Conservation (phyloP, 2,888 invertebrate species). For the Ectemnius lituratus region DNA sequence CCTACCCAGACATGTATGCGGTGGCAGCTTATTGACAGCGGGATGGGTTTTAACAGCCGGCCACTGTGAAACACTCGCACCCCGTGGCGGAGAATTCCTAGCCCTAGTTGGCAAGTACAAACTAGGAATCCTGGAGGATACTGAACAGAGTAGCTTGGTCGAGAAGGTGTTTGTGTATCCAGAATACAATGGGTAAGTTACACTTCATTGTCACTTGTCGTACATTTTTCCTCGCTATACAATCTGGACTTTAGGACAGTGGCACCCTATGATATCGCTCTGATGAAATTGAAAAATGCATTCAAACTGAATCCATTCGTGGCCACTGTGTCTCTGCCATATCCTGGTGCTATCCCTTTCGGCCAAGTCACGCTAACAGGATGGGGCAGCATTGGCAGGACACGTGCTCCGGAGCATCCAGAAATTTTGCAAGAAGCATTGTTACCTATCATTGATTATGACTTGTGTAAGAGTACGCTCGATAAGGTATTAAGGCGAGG, state of each 20-base stretch:
- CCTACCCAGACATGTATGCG: conserved; percentile 77
- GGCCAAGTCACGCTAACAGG: conserved; percentile 77
- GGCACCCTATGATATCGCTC: conserved; percentile 67
- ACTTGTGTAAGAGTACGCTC: conserved; percentile 58
- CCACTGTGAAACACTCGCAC: conserved; percentile 74
- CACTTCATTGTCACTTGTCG: neutral
- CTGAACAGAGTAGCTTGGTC: conserved; percentile 66
- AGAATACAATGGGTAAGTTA: conserved; percentile 65
- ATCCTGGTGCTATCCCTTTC: conserved; percentile 57
- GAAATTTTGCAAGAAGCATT: conserved; percentile 61
- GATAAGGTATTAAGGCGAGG: conserved; percentile 50
- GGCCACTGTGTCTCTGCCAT: conserved; percentile 75
- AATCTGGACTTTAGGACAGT: conserved; percentile 55
- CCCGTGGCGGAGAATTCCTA: conserved; percentile 57
- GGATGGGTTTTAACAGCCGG: conserved; percentile 79
- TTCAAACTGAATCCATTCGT: conserved; percentile 72
- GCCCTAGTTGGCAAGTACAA: conserved; percentile 67
- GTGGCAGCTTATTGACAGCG: conserved; percentile 77
- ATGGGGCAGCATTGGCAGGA: conserved; percentile 77
- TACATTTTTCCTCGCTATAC: neutral
- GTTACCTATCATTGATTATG: conserved; percentile 60
- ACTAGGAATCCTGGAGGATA: conserved; percentile 64
- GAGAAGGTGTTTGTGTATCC: conserved; percentile 64
- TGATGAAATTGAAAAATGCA: conserved; percentile 63
- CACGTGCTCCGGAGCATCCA: conserved; percentile 58